These are phyloP conservation scores for Tenebrosternarchus preto DNA, from an alignment of 2,113 vertebrate species.

Conservation along the genomic window DNA sequence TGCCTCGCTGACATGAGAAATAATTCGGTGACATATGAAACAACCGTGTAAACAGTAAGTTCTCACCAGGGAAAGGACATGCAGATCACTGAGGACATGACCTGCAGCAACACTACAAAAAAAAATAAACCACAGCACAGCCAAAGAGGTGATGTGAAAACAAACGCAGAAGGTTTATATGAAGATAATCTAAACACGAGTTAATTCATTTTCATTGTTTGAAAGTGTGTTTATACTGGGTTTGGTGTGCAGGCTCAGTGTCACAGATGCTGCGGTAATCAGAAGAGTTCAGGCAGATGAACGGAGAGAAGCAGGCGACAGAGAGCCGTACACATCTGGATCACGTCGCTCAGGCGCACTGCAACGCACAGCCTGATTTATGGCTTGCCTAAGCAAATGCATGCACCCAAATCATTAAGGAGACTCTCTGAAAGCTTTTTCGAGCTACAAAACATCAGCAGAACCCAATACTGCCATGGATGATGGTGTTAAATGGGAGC, in stretches of 20 bases:
- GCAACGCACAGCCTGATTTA: constrained; percentile 66
- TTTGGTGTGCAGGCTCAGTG: constrained; percentile 20
- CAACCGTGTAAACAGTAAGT: constrained; percentile 22
- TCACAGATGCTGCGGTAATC: constrained; percentile 47
- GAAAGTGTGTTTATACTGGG: constrained; percentile 56
- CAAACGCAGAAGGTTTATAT: constrained; percentile 50
- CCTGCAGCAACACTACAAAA: constrained; percentile 43
- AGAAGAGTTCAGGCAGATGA: constrained; percentile 16
- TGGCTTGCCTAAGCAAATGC: constrained; percentile 41
- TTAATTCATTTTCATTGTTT: constrained; percentile 59
- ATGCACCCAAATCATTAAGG: constrained; percentile 32
- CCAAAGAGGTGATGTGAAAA: constrained; percentile 46
- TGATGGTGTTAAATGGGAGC: neutral
- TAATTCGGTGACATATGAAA: constrained; percentile 8
- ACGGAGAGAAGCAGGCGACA: constrained; percentile 32
- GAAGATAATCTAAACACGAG: constrained; percentile 52
- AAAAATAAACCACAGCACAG: constrained; percentile 46
- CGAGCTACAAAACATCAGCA: constrained; percentile 40
- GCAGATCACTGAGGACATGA: constrained; percentile 3
- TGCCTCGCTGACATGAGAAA: neutral
- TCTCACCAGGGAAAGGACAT: neutral
- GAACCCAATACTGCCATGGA: constrained; percentile 20
- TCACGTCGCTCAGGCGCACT: constrained; percentile 53
- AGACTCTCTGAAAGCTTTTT: constrained; percentile 34
- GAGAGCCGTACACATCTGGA: constrained; percentile 52